Evolutionary conservation across 2,888 invertebrate species (phyloP).

Genomic region (Xanthorhoe spadicearia): DNA sequence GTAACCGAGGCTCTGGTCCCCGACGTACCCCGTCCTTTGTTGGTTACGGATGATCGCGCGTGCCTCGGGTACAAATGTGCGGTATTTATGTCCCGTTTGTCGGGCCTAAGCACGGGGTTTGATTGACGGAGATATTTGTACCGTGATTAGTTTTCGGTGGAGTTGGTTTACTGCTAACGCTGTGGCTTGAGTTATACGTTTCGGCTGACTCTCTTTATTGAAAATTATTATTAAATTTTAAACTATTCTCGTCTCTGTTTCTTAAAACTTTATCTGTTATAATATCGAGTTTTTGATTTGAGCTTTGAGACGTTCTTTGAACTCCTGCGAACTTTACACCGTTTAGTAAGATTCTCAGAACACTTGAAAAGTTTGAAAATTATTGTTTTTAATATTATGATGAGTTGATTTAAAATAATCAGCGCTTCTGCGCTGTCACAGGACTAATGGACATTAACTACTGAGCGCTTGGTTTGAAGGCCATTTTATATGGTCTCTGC

Average conservation of each 20-base stretch:
- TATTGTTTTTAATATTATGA: neutral
- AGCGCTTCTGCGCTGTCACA: neutral
- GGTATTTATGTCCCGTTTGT: constrained; percentile 66
- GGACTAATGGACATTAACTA: neutral
- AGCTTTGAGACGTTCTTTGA: constrained; percentile 5
- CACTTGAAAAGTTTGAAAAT: neutral
- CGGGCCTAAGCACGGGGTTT: constrained; percentile 56
- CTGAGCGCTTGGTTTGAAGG: no score
- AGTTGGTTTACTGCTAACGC: constrained; percentile 31
- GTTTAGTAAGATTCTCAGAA: neutral
- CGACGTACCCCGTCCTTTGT: constrained; percentile 54
- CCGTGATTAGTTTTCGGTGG: constrained; percentile 44
- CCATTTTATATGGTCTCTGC: no score
- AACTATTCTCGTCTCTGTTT: constrained; percentile 1
- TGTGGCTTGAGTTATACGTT: constrained; percentile 8
- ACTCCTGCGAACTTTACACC: neutral
- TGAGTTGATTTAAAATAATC: neutral
- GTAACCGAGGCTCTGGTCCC: constrained; percentile 45
- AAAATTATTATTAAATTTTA: neutral
- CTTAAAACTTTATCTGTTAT: constrained; percentile 5
- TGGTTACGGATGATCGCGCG: constrained; percentile 75
- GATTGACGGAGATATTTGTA: constrained; percentile 72
- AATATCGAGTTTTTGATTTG: neutral
- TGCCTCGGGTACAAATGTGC: constrained; percentile 71
- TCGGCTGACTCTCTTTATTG: neutral